These are phyloP conservation scores for Iguana delicatissima DNA, from an alignment of 2,797 vertebrate species.

Conservation along the genomic window DNA sequence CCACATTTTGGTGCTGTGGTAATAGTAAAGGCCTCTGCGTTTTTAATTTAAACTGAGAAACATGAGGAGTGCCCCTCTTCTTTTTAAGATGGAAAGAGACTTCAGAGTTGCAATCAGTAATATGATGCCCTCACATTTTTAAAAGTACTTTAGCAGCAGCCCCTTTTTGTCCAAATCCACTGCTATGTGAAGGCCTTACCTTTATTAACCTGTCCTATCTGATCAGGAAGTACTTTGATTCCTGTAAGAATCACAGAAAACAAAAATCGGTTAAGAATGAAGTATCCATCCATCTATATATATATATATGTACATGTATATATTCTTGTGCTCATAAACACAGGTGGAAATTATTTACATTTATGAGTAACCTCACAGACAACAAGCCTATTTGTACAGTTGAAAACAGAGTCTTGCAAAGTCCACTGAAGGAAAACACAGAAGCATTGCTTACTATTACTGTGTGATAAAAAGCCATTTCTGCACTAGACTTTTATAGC, in stretches of 20 bases:
- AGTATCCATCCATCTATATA: not conserved
- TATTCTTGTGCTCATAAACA: not conserved
- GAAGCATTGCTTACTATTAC: not conserved
- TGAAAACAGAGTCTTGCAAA: not conserved
- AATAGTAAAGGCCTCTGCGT: too few relatives aligned
- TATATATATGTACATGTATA: not conserved
- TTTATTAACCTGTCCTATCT: conserved; percentile 2
- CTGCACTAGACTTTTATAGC: too few relatives aligned
- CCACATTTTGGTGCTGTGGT: not conserved
- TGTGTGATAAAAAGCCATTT: too few relatives aligned
- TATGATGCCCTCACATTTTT: too few relatives aligned
- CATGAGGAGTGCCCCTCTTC: too few relatives aligned
- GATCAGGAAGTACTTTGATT: not conserved
- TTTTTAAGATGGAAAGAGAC: not conserved
- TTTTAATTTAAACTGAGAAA: too few relatives aligned
- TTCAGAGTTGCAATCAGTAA: not conserved
- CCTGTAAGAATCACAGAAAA: not conserved
- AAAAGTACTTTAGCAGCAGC: not conserved
- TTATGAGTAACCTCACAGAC: not conserved
- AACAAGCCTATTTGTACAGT: not conserved
- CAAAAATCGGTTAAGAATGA: not conserved
- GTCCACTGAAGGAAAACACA: not conserved
- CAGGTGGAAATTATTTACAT: not conserved
- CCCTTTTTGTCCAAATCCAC: not conserved
- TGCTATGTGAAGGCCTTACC: not conserved